Evolutionary conservation across 2,797 vertebrate species (phyloP).

Genomic region (Pampus argenteus): DNA sequence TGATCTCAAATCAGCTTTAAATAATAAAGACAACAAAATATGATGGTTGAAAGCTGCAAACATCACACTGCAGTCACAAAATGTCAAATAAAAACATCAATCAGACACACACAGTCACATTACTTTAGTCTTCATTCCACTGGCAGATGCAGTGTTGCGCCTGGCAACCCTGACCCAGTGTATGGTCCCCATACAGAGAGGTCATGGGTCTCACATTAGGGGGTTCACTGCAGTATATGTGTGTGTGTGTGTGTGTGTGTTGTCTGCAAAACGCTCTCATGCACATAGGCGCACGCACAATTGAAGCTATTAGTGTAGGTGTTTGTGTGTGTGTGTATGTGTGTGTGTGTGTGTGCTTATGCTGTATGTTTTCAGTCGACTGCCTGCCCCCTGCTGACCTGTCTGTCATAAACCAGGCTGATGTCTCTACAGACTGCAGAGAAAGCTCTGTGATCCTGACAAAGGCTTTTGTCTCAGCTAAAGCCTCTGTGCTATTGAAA

Average conservation of each 20-base stretch:
- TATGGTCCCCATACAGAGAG: constrained; percentile 32
- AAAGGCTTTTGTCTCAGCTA: constrained; percentile 74
- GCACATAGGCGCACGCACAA: constrained; percentile 23
- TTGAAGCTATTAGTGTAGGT: constrained; percentile 39
- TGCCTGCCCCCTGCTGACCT: constrained; percentile 66
- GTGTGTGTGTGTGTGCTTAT: constrained; percentile 11
- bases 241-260: constrained; percentile 21
- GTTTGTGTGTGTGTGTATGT: constrained; percentile 33
- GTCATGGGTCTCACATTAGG: constrained; percentile 68
- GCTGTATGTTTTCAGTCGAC: constrained; percentile 27
- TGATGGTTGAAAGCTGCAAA: neutral
- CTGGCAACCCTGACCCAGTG: constrained; percentile 7
- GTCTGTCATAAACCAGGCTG: constrained; percentile 78
- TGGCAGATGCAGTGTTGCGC: constrained; percentile 14
- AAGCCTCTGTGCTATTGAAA: constrained; percentile 55
- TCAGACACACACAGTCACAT: neutral
- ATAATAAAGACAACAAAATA: neutral
- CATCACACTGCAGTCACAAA: neutral
- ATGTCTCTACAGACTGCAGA: constrained; percentile 71
- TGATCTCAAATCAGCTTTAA: neutral
- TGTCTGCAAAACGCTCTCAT: constrained; percentile 32
- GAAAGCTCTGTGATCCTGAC: constrained; percentile 61
- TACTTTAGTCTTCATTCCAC: constrained; percentile 19
- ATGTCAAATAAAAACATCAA: neutral
- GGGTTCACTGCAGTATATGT: constrained; percentile 23